Evolutionary conservation across 2,888 invertebrate genomes (phyloP), one percentile per base, ranked within the genome.

Genomic region (Sipha maydis): DNA sequence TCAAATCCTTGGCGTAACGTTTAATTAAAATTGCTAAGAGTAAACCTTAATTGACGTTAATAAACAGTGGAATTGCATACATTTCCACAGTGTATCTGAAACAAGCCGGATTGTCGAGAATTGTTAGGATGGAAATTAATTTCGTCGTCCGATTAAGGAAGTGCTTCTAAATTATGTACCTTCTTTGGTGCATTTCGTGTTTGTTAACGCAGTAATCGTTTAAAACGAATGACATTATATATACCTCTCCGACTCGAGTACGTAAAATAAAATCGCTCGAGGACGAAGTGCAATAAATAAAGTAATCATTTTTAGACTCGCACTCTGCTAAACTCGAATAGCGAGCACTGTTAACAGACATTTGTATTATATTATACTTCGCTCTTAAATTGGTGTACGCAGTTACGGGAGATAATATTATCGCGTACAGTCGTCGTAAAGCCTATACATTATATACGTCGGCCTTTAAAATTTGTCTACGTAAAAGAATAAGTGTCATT

Each of bases 401-500:
- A 48, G 14, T 14, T 48, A 61, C 61, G 19, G 25, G 61, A 25
- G 19, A 25, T 61, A 61, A 71, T 54, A 48, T 71, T 48, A 83
- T 71, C 48, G 48, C 25, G 31, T 77, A 77, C 28, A 28, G 77
- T 69, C 71, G 4, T 82, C n/a, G 41, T 83, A 82, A 41, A 21
- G 69, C 25, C 71, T 83, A 71, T 31, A 14, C 11, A 48, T 48
- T 48, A 14, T 48, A 14, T 48, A 48, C 48, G 31, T 5, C 14
- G 8, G n/a, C 31, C 82, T 83, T 71, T 9, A 48, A 54, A 3
- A 7, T 80, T 67, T 67, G 67, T 80, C 41, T 14, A 21, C 17
- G 48, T 73, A 48, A n/a, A 14, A 28, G 82, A 48, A 83, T 48
- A 83, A 83, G 31, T 83, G 71, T 75, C 75, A 38, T 41, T 19